These are phyloP conservation scores for Phylloscopus whistleri DNA, from an alignment of 2,113 vertebrate genomes.

Conservation along the genomic window DNA sequence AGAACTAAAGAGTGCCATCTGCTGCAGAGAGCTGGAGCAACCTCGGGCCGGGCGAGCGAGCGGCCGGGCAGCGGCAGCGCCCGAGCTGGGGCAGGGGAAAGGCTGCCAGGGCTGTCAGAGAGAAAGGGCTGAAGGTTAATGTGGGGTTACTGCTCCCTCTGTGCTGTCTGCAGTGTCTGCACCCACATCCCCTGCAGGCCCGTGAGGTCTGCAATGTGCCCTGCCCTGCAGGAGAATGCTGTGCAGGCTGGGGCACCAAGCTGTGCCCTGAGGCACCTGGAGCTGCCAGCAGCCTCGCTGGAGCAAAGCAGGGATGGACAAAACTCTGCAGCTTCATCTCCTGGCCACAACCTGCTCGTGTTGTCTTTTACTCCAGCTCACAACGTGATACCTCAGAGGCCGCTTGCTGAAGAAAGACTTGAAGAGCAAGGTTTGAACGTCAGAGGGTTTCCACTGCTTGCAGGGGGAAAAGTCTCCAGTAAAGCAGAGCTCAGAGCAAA, in stretches of 20 bases:
- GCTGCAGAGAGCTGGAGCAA: conserved; percentile 68
- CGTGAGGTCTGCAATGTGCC: fast-evolving
- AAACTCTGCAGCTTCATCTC: background rate
- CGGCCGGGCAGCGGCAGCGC: background rate
- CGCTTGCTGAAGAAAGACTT: background rate
- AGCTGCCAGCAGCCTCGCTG: background rate
- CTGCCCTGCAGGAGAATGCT: fast-evolving
- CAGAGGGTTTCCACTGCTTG: background rate
- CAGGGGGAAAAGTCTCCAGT: fast-evolving
- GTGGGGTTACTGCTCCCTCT: fast-evolving
- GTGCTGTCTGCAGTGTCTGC: fast-evolving
- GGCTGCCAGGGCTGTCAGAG: fast-evolving
- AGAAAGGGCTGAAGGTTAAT: fast-evolving
- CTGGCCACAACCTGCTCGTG: fast-evolving
- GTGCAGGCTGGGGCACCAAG: fast-evolving
- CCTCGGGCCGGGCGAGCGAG: conserved; percentile 32
- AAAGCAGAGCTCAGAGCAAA: background rate
- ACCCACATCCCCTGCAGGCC: fast-evolving
- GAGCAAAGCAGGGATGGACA: background rate
- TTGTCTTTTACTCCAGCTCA: background rate
- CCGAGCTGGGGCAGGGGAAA: background rate
- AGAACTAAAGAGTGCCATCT: conserved; percentile 87
- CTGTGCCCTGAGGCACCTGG: background rate
- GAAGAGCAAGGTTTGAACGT: background rate
- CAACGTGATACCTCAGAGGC: fast-evolving